Base-by-base conservation (phyloP, 2,888 invertebrate genomes). In the Aphelenchoides bicaudatus region DNA sequence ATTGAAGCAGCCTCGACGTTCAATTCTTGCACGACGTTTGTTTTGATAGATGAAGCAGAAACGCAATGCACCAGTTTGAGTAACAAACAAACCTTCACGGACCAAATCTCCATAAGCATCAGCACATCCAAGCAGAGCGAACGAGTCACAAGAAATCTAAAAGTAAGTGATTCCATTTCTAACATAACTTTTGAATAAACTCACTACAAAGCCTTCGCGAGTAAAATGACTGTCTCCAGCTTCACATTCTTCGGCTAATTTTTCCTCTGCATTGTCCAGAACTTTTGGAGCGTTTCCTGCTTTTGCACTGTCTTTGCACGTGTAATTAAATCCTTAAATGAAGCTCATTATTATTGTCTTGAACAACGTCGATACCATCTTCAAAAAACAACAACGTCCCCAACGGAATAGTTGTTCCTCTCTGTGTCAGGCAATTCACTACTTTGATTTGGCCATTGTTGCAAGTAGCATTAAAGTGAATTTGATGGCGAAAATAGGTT, bases 1-100 rank as follows among this genome's bases (percentile, higher is more conserved):
- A 43, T 73, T 74, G 58, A 74, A 74, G 39, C 74, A 74, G 48
- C 71, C 71, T 61, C 63, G 70, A 10, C 69, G 63, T 49, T 74
- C 74, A 39, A 72, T 70, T 19, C 68, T 61, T 1, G 66, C 74
- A 25, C 61, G 49, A 43, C 66, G 31, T 8, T 70, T 67, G 53
- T 70, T 62, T 34, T 48, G 54, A 25, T 66, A 63, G 39, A 74
- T 63, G 47, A 66, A 55, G 39, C 74, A 74, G 39, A 54, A 74
- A 49, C 70, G 66, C 34, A 74, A 54, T 5, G 58, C 49, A 16
- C 53, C 50, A 10, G 66, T 63, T 10, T 66, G 67, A 27, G 66
- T 55, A 2, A 71, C 57, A 55, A 71, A 74, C 34, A 56, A 66
- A n/a, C 67, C 73, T 1, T 56, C 46, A n/a, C 63, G 67, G 0